Evolutionary conservation across 2,888 invertebrate species (phyloP), one percentile per base, ranked within the genome.

Genomic region (Drosophila dives): DNA sequence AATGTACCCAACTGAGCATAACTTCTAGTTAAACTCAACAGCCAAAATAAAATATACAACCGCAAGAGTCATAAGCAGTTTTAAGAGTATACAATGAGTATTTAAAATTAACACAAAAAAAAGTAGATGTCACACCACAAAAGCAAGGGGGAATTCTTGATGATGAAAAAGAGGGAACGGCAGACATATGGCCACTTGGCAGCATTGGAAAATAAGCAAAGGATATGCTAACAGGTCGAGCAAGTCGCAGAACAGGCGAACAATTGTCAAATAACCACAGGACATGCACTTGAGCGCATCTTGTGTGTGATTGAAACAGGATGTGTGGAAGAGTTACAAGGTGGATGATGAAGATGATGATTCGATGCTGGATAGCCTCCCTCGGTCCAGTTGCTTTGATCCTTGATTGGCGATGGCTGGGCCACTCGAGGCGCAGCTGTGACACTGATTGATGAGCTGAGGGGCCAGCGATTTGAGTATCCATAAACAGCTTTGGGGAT

Each of bases 251-350:
- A 29, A 51, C 51, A 50, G 69, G 70, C 71, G 64, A 72, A 86
- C 68, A 80, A 86, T 86, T 78, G 71, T 71, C 60, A 80, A 89
- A 87, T 78, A 91, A 81, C 83, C 86, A 81, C 86, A 90, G 85
- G 88, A 89, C 72, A 82, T 90, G 81, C 90, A 89, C 88, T 79
- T 89, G 90, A 82, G n/a, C 70, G 82, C 77, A 72, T 86, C 65
- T 59, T 64, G 73, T 81, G 64, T 72, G 68, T 89, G 85, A 87
- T 89, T 89, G 76, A 42, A 68, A 64, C 40, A 72, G 63, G 76
- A 89, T 89, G 70, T 85, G 72, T 68, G 71, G 40, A 74, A 70
- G 75, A 69, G 71, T 79, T 72, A 59, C 49, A 48, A 45, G 58
- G 51, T 38, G 58, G 26, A 50, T 54, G 55, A 53, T 54, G 61